Base-by-base conservation (phyloP, 2,797 vertebrate species). In the Emydoidea blandingii region DNA sequence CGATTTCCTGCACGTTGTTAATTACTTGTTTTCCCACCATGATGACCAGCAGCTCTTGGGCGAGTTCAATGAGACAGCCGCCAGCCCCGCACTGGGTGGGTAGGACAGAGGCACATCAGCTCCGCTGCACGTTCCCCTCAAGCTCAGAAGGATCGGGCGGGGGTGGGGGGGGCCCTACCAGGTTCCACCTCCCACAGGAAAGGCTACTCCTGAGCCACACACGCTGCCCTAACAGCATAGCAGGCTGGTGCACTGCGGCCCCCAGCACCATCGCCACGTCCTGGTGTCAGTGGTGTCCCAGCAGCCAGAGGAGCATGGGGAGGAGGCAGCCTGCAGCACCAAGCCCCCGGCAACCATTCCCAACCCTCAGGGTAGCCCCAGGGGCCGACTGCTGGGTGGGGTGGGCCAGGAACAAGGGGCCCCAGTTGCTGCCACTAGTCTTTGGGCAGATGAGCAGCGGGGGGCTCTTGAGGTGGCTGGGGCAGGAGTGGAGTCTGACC, bases 21-120 rank as follows among this genome's bases (percentile, higher is more conserved):
- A 96, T 94, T 65, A 96, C 21, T 88, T 98, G 97, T 49, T 97
- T 97, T 83, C 98, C 98, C 95, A 97, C 96, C 97, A 93, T 87
- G 94, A 97, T 97, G 88, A 97, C 29, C 44, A 97, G 91, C 25
- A 98, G 89, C 91, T 98, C 97, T 94, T 98, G 98, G 0, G 86
- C 97, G 87, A 98, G 93, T 92, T 98, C 96, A 0, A 82, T 65
- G 23, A 97, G 97, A 74, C 98, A 97, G 25, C 97, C 97, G 0
- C 98, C 92, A 0, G 94, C 74, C 1, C 90, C 89, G 74, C 98
- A 96, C 97, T 97, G 90, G 0, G 19, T 44, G 0, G 19, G 79
- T 21, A 76, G 12, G n/a, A 86, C 25, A 87, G 6, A 84, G 31
- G 56, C 49, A 41, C 5, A 12, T 44, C 41, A 68, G 74, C 44